Percentiles rank a stretch among this genome's conserved stretches.
These are phyloP conservation scores for Abramis brama DNA, from an alignment of 2,113 vertebrate species.

Conservation along the genomic window DNA sequence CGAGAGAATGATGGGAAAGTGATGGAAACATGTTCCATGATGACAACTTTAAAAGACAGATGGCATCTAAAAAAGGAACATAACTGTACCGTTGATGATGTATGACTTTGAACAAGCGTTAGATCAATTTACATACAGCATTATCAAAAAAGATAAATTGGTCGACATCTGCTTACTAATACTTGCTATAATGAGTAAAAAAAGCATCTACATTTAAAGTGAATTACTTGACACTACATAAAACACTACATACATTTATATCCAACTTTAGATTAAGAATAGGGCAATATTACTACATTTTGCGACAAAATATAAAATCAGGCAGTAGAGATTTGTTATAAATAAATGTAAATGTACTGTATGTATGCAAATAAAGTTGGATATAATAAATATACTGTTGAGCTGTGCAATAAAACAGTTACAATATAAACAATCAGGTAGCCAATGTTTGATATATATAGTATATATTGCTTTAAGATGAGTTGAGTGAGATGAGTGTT, in stretches of 20 bases:
- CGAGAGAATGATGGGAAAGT: not conserved
- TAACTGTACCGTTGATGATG: not conserved
- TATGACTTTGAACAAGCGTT: not conserved
- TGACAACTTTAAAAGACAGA: slow-evolving; percentile 1
- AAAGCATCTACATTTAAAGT: not conserved
- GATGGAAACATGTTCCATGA: not conserved
- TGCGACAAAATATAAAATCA: not conserved
- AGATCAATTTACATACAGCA: not conserved
- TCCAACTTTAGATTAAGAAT: not conserved
- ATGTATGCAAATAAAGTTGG: too few relatives aligned
- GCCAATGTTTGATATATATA: too few relatives aligned
- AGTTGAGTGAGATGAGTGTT: too few relatives aligned
- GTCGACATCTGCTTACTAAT: not conserved
- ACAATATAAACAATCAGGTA: too few relatives aligned
- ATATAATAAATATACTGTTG: too few relatives aligned
- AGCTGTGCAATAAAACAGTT: too few relatives aligned
- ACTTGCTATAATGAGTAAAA: not conserved
- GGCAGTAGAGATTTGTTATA: not conserved
- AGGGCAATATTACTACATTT: not conserved
- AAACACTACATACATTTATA: not conserved
- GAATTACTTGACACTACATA: not conserved
- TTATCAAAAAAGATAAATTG: not conserved
- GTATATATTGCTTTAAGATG: too few relatives aligned
- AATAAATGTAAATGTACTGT: too few relatives aligned
- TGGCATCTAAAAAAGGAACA: not conserved